These are phyloP conservation scores for Drepana falcataria DNA, from an alignment of 2,888 invertebrate genomes.

Conservation along the genomic window DNA sequence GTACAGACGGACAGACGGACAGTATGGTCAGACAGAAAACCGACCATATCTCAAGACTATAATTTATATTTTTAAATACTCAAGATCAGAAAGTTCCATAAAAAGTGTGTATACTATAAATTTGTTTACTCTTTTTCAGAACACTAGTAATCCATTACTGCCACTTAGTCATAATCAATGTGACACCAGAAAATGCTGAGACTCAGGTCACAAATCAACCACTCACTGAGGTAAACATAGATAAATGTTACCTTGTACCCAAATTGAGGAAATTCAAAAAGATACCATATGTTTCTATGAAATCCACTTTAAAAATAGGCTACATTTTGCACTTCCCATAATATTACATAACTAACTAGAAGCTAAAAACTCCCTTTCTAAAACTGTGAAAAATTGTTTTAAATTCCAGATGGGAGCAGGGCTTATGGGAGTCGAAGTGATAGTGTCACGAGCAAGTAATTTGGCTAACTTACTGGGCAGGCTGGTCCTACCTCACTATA, in stretches of 20 bases:
- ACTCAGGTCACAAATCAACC: constrained; percentile 86
- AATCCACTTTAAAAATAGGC: too few species aligned
- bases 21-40: too few species aligned
- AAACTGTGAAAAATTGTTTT: not conserved
- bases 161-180: constrained; percentile 93
- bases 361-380: too few species aligned
- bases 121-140: constrained; percentile 48
- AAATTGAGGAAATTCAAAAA: not conserved
- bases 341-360: too few species aligned
- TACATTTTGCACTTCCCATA: too few species aligned
- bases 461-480: constrained; percentile 87
- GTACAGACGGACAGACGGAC: too few species aligned
- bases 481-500: constrained; percentile 90
- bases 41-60: too few species aligned
- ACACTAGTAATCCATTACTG: constrained; percentile 90
- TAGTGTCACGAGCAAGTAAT: constrained; percentile 86
- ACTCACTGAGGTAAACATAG: constrained; percentile 79
- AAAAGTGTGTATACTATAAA: constrained; percentile 2
- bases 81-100: too few species aligned
- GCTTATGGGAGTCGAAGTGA: constrained; percentile 88
- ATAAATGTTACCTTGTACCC: constrained; percentile 1
- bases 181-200: constrained; percentile 89
- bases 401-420: constrained; percentile 81
- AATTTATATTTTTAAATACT: too few species aligned
- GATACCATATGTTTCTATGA: too few species aligned